These are phyloP conservation scores for Pogonocichla stellata DNA, from an alignment of 2,113 vertebrate species.

Conservation along the genomic window DNA sequence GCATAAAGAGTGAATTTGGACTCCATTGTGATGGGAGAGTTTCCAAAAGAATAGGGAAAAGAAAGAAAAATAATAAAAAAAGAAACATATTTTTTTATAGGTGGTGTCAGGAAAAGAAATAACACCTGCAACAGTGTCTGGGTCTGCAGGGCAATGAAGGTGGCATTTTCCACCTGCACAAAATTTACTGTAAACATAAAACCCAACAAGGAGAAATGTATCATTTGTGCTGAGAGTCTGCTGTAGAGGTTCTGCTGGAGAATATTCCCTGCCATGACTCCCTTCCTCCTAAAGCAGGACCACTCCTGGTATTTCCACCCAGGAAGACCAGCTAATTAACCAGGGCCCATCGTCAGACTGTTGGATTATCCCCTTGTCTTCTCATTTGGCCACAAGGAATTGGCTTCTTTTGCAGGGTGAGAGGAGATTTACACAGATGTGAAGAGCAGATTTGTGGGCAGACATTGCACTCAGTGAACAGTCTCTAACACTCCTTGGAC, in stretches of 20 bases:
- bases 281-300: background rate
- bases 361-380: background rate
- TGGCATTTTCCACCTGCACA: conserved; percentile 4
- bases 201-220: conserved; percentile 1
- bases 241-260: background rate
- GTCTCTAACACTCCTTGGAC: background rate
- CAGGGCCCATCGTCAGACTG: fast-evolving
- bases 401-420: background rate
- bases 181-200: conserved; percentile 54
- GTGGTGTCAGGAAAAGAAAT: conserved; percentile 31
- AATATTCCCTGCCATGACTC: background rate
- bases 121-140: background rate
- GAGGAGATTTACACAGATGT: background rate
- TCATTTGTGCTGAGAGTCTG: background rate
- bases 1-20: background rate
- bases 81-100: background rate
- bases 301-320: background rate
- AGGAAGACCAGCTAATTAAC: background rate
- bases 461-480: background rate
- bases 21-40: background rate
- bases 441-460: background rate
- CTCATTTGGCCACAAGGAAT: background rate
- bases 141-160: background rate
- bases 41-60: background rate
- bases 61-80: too few relatives aligned